These are phyloP conservation scores for Acronicta psi DNA, from an alignment of 2,888 invertebrate species.

Conservation along the genomic window DNA sequence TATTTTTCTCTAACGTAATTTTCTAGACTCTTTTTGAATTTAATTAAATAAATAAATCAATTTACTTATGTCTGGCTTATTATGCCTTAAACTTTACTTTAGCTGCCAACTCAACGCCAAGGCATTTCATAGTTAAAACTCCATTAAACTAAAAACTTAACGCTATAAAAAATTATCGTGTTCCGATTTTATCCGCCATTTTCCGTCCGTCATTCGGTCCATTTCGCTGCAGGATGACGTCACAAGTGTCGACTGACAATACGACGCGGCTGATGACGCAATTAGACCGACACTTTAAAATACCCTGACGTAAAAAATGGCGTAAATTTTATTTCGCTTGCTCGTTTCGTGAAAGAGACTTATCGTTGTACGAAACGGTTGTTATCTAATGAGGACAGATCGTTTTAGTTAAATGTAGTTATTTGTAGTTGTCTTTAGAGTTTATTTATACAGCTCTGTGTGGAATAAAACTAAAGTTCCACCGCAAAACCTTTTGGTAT, in stretches of 20 bases:
- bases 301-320: slow-evolving; percentile 44
- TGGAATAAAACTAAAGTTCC: slow-evolving; percentile 21
- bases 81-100: not conserved
- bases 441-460: slow-evolving; percentile 28
- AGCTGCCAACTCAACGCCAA: slow-evolving; percentile 5
- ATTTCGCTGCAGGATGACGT: slow-evolving; percentile 49
- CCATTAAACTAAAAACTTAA: slow-evolving; percentile 42
- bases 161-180: slow-evolving; percentile 41
- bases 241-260: slow-evolving; percentile 52
- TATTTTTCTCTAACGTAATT: no score
- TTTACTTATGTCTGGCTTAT: no score
- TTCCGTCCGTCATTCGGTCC: slow-evolving; percentile 49
- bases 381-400: slow-evolving; percentile 37
- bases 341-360: slow-evolving; percentile 34
- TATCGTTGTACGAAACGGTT: slow-evolving; percentile 10
- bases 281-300: slow-evolving; percentile 50
- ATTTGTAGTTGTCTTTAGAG: slow-evolving; percentile 7
- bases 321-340: slow-evolving; percentile 45
- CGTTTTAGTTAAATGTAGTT: not conserved
- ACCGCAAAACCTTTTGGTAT: slow-evolving; percentile 33
- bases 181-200: slow-evolving; percentile 50
- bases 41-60: no score
- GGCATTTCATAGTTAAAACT: slow-evolving; percentile 35
- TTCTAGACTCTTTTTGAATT: no score
- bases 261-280: slow-evolving; percentile 55